Evolutionary conservation across 2,113 vertebrate genomes (phyloP), one percentile per base, ranked within the genome.

Genomic region (Fregata magnificens): DNA sequence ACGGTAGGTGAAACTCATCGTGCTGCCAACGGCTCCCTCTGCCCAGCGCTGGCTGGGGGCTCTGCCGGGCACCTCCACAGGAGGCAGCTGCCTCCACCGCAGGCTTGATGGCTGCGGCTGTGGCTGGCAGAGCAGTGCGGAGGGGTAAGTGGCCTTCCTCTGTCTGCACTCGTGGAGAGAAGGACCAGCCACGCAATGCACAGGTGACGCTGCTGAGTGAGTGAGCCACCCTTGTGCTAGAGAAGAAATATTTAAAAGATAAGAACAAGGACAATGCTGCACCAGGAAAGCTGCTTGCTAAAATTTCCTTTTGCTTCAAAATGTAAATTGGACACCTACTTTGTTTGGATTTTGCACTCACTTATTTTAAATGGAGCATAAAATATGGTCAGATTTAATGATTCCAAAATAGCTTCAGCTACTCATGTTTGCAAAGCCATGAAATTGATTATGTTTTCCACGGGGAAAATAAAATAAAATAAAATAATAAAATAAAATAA

Each of bases 121-220:
- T 15, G 9, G 50, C 9, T 5, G 52, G 16, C 28, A 22, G 42
- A 29, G 26, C 4, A 6, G 17, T n/a, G 42, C 3, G 3, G 4
- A 11, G 7, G 10, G 4, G 9, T 13, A 22, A 20, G 14, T 1
- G 1, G 18, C n/a, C 29, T 21, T 34, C 22, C 22, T 34, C 4
- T 13, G 28, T 16, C 36, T 10, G 5, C 0, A 1, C 7, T 6
- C 5, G 1, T 4, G 21, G 25, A 6, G 6, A 25, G 19, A n/a
- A 25, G 44, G 45, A 32, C 42, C 18, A 79, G 36, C 28, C 45
- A 32, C 11, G 3, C 52, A 29, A 31, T 0, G 3, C 0, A 7
- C 2, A 1, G 24, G 28, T 16, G 29, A 40, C 5, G 4, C 36
- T 62, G 56, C 40, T n/a, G 29, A 40, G 5, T 0, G 2, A 22